Base-by-base conservation (phyloP, 1,140 invertebrate species). In the Pygmarrhopalites habei region DNA sequence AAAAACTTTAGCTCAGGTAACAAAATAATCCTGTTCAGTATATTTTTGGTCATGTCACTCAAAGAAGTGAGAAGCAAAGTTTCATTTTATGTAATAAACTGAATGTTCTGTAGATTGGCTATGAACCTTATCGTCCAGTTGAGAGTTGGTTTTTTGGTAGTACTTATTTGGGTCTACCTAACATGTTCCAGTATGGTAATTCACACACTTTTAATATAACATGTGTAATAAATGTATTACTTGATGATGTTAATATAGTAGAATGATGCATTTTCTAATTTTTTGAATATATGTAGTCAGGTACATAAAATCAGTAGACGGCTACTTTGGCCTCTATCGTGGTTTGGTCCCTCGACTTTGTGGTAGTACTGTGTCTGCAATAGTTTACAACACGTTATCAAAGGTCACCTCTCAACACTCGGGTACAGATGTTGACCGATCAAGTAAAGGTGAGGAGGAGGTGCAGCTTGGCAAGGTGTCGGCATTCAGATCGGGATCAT, bases 111-210 rank as follows among this genome's bases (percentile, higher is more conserved):
- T 72, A 92, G 82, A 81, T 92, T 68, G 89, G 89, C 23, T 84
- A 92, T 79, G 92, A 95, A 75, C 92, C 92, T 0, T 81, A 94
- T 62, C 74, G 83, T 49, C 85, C 91, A 2, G 79, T 81, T 71
- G 82, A 83, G 35, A 84, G 86, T 1, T 85, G 78, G 58, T 90
- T 87, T 21, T 85, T 92, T 72, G 86, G 89, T 29, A 82, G 82
- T 72, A 86, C 86, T 62, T 84, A 85, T 51, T 78, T 90, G 61
- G 83, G 84, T 75, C 79, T 94, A 73, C 91, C 92, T 60, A 92
- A 91, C 76, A 84, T 90, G 69, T 89, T 94, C 74, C 82, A 87
- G 74, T 95, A 94, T 75, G 80, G 86, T 88, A 80, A 76, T 74
- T 23, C 35, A n/a, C n/a, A n/a, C n/a, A n/a, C n/a, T n/a, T n/a